A percentile compares a stretch with the other conserved stretches of the same genome.
phyloP scores from a whole-genome alignment of 2,888 invertebrate genomes.

The Stenotaenia linearis region DNA sequence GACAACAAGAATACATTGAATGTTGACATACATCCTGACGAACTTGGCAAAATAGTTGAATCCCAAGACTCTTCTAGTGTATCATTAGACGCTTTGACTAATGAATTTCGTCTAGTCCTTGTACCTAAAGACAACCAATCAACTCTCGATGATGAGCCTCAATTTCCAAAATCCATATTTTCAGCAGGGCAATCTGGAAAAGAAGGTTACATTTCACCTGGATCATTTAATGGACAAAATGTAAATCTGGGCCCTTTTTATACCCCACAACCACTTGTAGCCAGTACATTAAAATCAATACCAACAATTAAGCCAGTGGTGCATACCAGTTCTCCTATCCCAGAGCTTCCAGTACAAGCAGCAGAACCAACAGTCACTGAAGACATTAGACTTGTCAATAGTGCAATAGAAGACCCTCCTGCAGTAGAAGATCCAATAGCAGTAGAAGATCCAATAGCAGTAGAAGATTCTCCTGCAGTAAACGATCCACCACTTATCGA shows the following conservation, averaged over 20 bases:
- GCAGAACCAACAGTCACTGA: not conserved
- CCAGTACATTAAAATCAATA: not conserved
- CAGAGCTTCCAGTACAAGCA: not conserved
- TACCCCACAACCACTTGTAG: not conserved
- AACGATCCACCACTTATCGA: not conserved
- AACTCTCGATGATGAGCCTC: not conserved
- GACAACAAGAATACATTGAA: not conserved
- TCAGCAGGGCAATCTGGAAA: not conserved
- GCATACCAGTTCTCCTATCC: not conserved
- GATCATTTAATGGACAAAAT: not conserved
- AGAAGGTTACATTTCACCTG: too few species aligned
- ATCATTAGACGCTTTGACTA: not conserved
- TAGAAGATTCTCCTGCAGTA: not conserved
- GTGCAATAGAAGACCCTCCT: too few species aligned
- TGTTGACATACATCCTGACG: not conserved
- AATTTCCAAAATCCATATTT: slow-evolving; percentile 17
- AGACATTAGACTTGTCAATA: not conserved
- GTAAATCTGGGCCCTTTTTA: not conserved
- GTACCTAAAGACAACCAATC: not conserved
- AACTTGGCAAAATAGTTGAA: not conserved
- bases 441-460: not conserved
- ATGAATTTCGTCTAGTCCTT: slow-evolving; percentile 19
- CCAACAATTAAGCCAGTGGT: not conserved
- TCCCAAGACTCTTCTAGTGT: not conserved
- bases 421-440: not conserved